These are phyloP conservation scores for Gallinago solitaria DNA, from an alignment of 2,797 vertebrate species.

Conservation along the genomic window DNA sequence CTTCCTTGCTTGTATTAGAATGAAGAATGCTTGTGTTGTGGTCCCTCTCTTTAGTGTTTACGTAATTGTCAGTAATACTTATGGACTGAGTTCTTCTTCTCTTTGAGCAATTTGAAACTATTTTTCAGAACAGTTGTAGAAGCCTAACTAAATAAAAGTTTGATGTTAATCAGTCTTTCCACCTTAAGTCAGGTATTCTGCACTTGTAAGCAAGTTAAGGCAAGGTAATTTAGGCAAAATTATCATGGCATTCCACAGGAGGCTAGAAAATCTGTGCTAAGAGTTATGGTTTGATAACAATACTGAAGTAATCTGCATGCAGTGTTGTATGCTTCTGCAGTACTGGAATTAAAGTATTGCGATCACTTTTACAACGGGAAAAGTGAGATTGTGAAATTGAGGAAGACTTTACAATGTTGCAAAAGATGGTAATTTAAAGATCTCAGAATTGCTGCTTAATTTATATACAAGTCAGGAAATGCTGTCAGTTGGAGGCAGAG, in stretches of 20 bases:
- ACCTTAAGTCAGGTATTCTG: neutral
- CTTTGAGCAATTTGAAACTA: neutral
- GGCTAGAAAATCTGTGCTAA: neutral
- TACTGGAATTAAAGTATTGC: neutral
- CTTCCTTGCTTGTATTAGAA: neutral
- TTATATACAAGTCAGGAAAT: neutral
- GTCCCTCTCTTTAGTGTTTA: neutral
- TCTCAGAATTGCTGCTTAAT: neutral
- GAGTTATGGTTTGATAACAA: neutral
- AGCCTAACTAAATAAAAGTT: neutral
- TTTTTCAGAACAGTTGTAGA: neutral
- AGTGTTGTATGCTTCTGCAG: neutral
- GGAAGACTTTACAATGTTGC: neutral
- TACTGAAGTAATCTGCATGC: neutral
- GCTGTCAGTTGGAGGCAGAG: neutral
- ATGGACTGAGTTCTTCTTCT: rapidly evolving
- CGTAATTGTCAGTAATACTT: neutral
- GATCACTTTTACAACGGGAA: neutral
- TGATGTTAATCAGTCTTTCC: neutral
- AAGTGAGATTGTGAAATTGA: neutral
- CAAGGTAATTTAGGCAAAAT: neutral
- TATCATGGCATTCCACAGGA: neutral
- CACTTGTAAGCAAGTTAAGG: neutral
- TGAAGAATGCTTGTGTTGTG: neutral
- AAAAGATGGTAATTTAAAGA: neutral